Conservation (phyloP, 2,888 invertebrate species). For the Ommatoiulus sabulosus region DNA sequence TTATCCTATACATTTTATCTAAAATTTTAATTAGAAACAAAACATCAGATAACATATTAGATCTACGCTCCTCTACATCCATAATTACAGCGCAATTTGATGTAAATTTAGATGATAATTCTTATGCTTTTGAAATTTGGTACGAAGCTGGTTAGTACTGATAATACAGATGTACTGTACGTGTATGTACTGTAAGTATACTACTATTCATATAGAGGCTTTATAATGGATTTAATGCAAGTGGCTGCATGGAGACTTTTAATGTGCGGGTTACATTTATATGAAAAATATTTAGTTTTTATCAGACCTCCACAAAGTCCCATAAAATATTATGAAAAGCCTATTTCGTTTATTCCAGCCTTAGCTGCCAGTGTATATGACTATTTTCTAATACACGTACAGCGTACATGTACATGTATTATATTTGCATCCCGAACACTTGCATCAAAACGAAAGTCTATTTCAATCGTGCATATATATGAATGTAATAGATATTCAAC, state of each 20-base stretch:
- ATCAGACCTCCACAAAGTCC: neutral
- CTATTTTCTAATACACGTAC: neutral
- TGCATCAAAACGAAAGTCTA: neutral
- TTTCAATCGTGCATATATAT: neutral
- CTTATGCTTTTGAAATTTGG: neutral
- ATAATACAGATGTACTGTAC: neutral
- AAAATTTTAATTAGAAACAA: no score
- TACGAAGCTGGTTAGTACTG: neutral
- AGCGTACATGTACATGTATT: neutral
- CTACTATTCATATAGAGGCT: no score
- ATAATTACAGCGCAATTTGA: no score
- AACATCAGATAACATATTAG: no score
- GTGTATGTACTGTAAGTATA: neutral
- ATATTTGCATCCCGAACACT: neutral
- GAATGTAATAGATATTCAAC: neutral
- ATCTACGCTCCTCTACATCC: no score
- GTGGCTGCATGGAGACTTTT: neutral
- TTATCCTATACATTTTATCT: no score
- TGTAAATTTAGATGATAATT: no score
- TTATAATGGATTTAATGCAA: neutral
- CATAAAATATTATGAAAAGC: neutral
- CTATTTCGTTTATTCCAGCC: neutral
- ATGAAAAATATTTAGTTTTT: neutral
- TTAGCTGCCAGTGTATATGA: neutral
- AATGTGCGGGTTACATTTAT: neutral